Evolutionary conservation across 2,888 invertebrate genomes (phyloP).

Genomic region (Stenichneumon culpator): DNA sequence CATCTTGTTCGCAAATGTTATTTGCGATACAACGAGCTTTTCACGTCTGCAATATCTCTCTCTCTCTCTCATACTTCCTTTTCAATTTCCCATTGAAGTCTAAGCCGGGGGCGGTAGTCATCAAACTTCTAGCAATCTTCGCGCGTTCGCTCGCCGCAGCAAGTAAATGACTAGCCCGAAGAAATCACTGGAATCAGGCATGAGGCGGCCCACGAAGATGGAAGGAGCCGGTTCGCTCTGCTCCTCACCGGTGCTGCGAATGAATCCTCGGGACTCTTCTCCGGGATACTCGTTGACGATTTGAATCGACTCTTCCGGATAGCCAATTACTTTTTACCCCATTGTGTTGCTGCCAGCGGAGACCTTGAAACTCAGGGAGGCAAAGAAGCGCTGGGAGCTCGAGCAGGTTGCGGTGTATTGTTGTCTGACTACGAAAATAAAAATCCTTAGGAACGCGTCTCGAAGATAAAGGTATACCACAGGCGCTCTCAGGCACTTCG

Average conservation of each 20-base stretch:
- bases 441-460: slow-evolving; percentile 24
- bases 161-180: slow-evolving; percentile 57
- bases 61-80: slow-evolving; percentile 23
- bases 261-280: slow-evolving; percentile 1
- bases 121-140: slow-evolving; percentile 54
- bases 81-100: slow-evolving; percentile 19
- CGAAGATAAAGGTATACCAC: not conserved
- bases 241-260: not conserved
- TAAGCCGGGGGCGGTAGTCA: slow-evolving; percentile 14
- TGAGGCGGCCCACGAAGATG: slow-evolving; percentile 11
- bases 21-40: slow-evolving; percentile 19
- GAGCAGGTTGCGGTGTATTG: slow-evolving; percentile 1
- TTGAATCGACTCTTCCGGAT: slow-evolving; percentile 60
- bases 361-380: slow-evolving; percentile 25
- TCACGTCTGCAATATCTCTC: not conserved
- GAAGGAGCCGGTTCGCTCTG: slow-evolving; percentile 31
- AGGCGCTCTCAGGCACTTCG: slow-evolving; percentile 16
- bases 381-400: slow-evolving; percentile 14
- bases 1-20: not conserved
- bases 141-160: slow-evolving; percentile 25
- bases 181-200: slow-evolving; percentile 62
- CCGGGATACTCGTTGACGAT: slow-evolving; percentile 55
- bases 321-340: slow-evolving; percentile 56
- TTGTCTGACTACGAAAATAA: slow-evolving; percentile 14
- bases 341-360: slow-evolving; percentile 6